Evolutionary conservation across 2,113 vertebrate species (phyloP), one percentile per base, ranked within the genome.

Genomic region (rat (Rattus norvegicus)): DNA sequence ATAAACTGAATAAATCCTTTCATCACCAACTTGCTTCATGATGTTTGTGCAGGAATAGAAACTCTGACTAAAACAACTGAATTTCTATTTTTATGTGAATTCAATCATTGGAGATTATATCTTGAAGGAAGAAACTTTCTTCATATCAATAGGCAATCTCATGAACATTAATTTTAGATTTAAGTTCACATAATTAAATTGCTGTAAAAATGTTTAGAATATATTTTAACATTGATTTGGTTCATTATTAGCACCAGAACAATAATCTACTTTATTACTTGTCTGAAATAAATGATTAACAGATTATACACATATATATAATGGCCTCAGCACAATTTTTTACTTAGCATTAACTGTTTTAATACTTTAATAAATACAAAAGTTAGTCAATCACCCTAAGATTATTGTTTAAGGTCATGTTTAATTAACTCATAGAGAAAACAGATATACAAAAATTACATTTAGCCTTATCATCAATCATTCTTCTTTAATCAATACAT

Each of bases 231-330:
- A 95, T 59, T 96, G 73, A 95, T 94, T 89, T 91, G 20, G 2
- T 77, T 91, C 47, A 84, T 89, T 95, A 83, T 75, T 93, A 89
- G 95, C 83, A 89, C 85, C 77, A 95, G 77, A 67, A 93, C 83
- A 96, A 83, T 63, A 94, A 83, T 72, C 90, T 72, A 88, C 76
- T 97, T 94, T 85, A 92, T 95, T 92, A 65, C 24, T 96, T 96
- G 24, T 67, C 67, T 63, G 16, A 90, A 81, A 85, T 39, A 95
- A 11, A 88, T 92, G 90, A 92, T 73, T 81, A 95, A 77, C 85
- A 81, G 33, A 94, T 67, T 54, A 63, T 24, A 84, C n/a, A 92
- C 56, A 72, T 20, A 49, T 22, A 19, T 26, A 65, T 92, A 80
- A 89, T 73, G 26, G 22, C 10, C 2, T 89, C 59, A 79, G 63